A percentile compares a stretch with the other conserved stretches of the same genome.
Evolutionary conservation across 2,113 vertebrate genomes (phyloP).

Genomic region (Anolis carolinensis): DNA sequence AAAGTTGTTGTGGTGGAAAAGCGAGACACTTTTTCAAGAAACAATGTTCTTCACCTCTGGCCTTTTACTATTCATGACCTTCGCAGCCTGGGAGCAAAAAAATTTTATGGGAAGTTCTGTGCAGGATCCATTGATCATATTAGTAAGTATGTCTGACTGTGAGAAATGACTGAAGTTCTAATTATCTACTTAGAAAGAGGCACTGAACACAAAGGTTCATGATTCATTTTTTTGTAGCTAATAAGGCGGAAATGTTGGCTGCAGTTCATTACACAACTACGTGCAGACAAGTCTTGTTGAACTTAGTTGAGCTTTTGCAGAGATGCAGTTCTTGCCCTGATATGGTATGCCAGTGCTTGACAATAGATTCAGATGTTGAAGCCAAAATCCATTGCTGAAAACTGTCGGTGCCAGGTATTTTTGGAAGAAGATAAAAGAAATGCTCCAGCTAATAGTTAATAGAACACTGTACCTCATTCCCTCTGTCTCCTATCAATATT

Average conservation of each 20-base stretch:
- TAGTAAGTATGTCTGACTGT: constrained; percentile 83
- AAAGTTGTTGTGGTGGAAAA: constrained; percentile 96
- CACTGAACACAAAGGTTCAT: not conserved
- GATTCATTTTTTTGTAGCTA: not conserved
- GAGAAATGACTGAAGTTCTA: not conserved
- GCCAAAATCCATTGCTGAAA: not conserved
- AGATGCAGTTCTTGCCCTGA: not conserved
- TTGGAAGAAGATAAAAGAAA: not conserved
- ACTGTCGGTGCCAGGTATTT: not conserved
- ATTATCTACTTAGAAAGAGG: not conserved
- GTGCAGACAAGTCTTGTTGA: not conserved
- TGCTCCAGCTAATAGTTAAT: not conserved
- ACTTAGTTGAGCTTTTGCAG: not conserved
- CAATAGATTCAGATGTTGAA: not conserved
- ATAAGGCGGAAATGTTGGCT: not conserved
- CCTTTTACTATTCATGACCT: constrained; percentile 97
- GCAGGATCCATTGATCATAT: constrained; percentile 97
- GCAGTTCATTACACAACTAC: not conserved
- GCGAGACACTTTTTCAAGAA: constrained; percentile 93
- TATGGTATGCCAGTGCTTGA: not conserved
- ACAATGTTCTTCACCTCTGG: constrained; percentile 98
- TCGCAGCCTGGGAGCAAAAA: constrained; percentile 93
- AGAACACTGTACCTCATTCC: not conserved
- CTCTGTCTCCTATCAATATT: not conserved
- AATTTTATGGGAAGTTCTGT: constrained; percentile 98